Evolutionary conservation across 2,113 vertebrate species (phyloP), one percentile per base, ranked within the genome.

Genomic region (Sarotherodon lohbergeri): DNA sequence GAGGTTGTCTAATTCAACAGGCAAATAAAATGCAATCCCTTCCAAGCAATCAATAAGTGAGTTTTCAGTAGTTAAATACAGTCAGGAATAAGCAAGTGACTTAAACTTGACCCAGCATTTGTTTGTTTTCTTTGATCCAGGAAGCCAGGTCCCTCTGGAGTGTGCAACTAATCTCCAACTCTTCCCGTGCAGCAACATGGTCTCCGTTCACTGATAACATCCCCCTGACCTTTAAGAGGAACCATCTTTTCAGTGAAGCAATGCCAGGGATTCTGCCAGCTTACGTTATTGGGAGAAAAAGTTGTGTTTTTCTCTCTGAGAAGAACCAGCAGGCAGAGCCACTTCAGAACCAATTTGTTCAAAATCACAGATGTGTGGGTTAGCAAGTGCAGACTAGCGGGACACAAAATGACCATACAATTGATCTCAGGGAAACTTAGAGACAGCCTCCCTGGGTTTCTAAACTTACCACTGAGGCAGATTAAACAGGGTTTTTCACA

Each of bases 51-150:
- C 24, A 85, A 36, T 9, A 80, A 7, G 32, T 1, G 0, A 3
- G 12, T 36, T 89, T 50, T 24, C 78, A 29, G 78, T 13, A 32
- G n/a, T 61, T 19, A 19, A 41, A 19, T 29, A 3, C 48, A 52
- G 68, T 86, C 59, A 85, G 39, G 19, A 76, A 66, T 7, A 48
- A 7, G 2, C 17, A 41, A 48, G 46, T 43, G 57, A 43, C 66
- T 87, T 61, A 19, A 81, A 80, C n/a, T 27, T 73, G 48, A 83
- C 61, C 50, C 56, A 63, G 22, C 61, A 66, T 32, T 5, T 82
- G 76, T 91, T 90, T 90, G 59, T 88, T 88, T 81, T 82, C 82
- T 73, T 82, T 57, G 41, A 86, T 73, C n/a, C 90, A 90, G 90
- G 91, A 93, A 92, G 81, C 61, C 22, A 14, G 2, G 9, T 87